phyloP scores from a whole-genome alignment of 2,888 invertebrate species.

The Pseudoips prasinana region DNA sequence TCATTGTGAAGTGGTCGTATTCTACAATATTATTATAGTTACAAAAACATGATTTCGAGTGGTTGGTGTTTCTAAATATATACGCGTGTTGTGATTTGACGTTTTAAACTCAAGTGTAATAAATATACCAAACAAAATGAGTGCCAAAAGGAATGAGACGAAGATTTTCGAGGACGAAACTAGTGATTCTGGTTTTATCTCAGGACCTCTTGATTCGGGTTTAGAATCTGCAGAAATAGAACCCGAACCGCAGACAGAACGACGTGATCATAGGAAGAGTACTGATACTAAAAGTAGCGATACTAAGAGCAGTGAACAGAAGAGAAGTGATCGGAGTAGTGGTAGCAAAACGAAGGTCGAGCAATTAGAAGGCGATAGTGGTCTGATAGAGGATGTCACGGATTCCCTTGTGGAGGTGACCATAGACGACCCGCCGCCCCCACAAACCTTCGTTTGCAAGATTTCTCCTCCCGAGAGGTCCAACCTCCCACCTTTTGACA shows the following conservation, averaged over 20 bases:
- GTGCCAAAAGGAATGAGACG: slow-evolving; percentile 61
- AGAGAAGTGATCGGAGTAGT: slow-evolving; percentile 40
- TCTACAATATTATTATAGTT: slow-evolving; percentile 24
- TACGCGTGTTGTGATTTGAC: slow-evolving; percentile 14
- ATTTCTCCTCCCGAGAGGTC: slow-evolving; percentile 30
- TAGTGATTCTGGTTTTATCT: slow-evolving; percentile 65
- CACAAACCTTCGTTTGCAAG: slow-evolving; percentile 10
- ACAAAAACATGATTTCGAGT: slow-evolving; percentile 55
- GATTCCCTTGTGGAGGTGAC: slow-evolving; percentile 60
- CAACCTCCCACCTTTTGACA: slow-evolving; percentile 79
- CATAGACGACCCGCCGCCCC: slow-evolving; percentile 23
- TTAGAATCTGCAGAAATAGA: slow-evolving; percentile 31
- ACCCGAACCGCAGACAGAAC: slow-evolving; percentile 9
- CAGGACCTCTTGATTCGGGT: slow-evolving; percentile 38
- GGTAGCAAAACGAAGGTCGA: slow-evolving; percentile 11
- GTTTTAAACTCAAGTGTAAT: slow-evolving; percentile 30
- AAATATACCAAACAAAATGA: slow-evolving; percentile 55
- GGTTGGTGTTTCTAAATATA: slow-evolving; percentile 22
- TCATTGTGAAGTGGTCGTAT: slow-evolving; percentile 38
- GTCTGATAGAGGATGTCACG: slow-evolving; percentile 82
- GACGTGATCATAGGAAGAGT: background rate
- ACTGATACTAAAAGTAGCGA: too few species aligned
- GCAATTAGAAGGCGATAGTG: slow-evolving; percentile 81
- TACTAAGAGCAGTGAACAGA: too few species aligned
- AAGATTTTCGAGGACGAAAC: slow-evolving; percentile 58